Conservation (phyloP, 2,113 vertebrate species). For the Struthidea cinerea region DNA sequence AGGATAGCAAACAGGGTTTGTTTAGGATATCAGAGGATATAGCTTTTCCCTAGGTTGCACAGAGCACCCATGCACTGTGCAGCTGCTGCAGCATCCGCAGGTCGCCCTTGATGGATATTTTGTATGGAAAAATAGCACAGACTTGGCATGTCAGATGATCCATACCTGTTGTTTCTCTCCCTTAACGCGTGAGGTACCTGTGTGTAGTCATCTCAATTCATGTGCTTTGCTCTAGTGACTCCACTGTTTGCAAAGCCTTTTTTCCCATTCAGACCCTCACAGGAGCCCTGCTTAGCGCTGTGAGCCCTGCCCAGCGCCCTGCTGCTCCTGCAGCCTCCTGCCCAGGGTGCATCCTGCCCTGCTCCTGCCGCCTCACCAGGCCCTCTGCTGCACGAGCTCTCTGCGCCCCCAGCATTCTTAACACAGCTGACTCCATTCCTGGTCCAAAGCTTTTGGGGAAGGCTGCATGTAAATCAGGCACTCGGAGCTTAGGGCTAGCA, state of each 20-base stretch:
- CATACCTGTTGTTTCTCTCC: not conserved
- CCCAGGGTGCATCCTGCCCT: not conserved
- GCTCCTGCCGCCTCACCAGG: not conserved
- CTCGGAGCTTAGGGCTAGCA: rapidly evolving
- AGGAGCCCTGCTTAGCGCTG: not conserved
- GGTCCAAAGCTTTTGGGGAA: not conserved
- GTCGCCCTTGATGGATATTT: not conserved
- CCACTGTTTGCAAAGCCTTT: not conserved
- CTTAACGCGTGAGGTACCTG: not conserved
- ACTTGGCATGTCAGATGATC: not conserved
- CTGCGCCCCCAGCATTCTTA: rapidly evolving
- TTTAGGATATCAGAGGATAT: not conserved
- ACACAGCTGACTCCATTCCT: not conserved
- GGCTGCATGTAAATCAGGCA: not conserved
- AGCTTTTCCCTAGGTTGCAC: not conserved
- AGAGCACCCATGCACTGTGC: not conserved
- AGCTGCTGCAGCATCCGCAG: not conserved
- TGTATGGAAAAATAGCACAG: not conserved
- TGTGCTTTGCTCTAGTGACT: not conserved
- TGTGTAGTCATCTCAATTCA: not conserved
- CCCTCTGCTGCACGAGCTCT: rapidly evolving
- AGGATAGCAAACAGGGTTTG: not conserved
- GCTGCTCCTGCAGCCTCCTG: not conserved
- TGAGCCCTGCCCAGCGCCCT: not conserved
- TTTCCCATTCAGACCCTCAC: not conserved